These are phyloP conservation scores for Halcyon chelicuti DNA, from an alignment of 2,797 vertebrate genomes.

Conservation along the genomic window DNA sequence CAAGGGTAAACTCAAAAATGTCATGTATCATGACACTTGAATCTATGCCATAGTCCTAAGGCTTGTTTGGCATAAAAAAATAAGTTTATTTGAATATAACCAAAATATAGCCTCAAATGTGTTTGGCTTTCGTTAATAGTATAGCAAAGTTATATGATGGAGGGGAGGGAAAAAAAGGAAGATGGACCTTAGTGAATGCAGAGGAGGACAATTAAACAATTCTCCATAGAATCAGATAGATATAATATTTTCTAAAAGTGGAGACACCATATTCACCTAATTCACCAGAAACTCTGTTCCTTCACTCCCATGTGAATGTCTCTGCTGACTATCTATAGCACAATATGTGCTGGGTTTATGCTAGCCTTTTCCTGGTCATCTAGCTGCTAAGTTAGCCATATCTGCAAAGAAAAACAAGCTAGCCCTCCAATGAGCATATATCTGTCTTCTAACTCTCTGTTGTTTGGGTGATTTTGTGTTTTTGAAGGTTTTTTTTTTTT, in stretches of 20 bases:
- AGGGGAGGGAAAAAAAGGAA: neutral
- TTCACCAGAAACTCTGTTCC: neutral
- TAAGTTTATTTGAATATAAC: neutral
- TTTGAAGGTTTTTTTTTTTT: neutral
- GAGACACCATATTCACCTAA: neutral
- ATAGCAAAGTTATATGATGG: neutral
- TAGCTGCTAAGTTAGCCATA: neutral
- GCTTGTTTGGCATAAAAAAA: neutral
- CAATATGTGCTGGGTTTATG: neutral
- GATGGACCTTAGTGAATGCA: neutral
- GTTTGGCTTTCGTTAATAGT: neutral
- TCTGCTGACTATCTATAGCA: neutral
- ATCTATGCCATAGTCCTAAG: neutral
- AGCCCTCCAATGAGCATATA: neutral
- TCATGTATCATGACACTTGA: rapidly evolving
- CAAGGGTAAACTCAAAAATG: neutral
- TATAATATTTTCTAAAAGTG: neutral
- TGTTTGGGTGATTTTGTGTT: neutral
- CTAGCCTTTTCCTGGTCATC: neutral
- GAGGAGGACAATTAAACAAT: neutral
- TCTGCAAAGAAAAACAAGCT: neutral
- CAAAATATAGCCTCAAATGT: neutral
- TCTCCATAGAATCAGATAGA: neutral
- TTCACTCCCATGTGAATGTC: neutral
- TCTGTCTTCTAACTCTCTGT: neutral